Conservation (phyloP, 2,797 vertebrate species). For the Gallinago solitaria region DNA sequence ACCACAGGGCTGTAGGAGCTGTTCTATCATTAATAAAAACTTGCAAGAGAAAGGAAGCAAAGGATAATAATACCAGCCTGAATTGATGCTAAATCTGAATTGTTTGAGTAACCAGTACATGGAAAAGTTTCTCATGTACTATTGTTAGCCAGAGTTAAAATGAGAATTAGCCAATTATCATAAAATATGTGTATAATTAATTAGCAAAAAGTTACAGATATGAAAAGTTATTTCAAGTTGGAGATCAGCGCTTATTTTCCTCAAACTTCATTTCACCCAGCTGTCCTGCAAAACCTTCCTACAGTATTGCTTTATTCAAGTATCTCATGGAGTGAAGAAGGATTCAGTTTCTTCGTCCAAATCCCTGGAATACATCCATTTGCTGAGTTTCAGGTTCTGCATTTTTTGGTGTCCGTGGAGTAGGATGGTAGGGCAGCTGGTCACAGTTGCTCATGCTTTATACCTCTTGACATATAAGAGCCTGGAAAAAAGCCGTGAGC, state of each 20-base stretch:
- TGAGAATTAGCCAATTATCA: background rate
- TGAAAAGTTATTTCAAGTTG: background rate
- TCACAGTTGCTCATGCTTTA: background rate
- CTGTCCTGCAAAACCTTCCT: background rate
- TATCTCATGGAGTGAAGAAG: background rate
- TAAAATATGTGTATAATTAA: background rate
- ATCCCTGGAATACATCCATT: background rate
- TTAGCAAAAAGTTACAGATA: background rate
- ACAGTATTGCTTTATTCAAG: background rate
- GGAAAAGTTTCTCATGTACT: background rate
- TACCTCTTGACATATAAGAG: background rate
- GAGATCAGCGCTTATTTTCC: background rate
- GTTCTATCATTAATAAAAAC: background rate
- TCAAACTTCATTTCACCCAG: background rate
- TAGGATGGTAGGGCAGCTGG: conserved; percentile 4
- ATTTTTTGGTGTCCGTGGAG: background rate
- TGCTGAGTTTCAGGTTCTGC: background rate
- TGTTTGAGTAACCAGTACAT: background rate
- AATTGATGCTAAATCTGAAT: background rate
- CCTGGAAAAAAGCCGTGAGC: background rate
- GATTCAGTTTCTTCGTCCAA: background rate
- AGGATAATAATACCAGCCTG: background rate
- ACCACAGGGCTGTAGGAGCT: background rate
- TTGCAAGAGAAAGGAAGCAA: background rate
- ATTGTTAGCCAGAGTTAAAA: background rate